Percentiles rank a stretch among this genome's conserved stretches.
Evolutionary conservation across 2,797 vertebrate genomes (phyloP).

Genomic region (Podargus strigoides): DNA sequence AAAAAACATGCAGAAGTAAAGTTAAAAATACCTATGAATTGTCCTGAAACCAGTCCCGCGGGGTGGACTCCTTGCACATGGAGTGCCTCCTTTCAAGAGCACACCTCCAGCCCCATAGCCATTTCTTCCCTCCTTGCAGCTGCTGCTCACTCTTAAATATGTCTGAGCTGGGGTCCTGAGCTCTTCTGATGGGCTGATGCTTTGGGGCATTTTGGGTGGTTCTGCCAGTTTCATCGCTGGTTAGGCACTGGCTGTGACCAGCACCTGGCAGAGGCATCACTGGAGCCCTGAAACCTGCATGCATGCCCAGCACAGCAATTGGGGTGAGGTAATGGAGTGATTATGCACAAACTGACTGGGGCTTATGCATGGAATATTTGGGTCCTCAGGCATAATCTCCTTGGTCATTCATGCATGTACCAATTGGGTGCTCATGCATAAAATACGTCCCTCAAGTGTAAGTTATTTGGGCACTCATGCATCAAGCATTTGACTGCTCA

Average conservation of each 20-base stretch:
- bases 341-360: neutral
- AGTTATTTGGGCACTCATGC: neutral
- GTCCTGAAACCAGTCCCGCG: neutral
- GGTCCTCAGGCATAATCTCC: neutral
- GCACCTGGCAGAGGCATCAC: neutral
- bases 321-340: fast-evolving
- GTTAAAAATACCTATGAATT: neutral
- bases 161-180: neutral
- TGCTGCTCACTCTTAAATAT: neutral
- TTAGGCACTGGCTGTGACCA: neutral
- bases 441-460: neutral
- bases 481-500: neutral
- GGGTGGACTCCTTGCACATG: neutral
- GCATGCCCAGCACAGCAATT: fast-evolving
- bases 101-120: neutral
- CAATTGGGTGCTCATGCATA: neutral
- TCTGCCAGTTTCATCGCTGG: neutral
- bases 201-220: neutral
- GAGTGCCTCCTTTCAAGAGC: neutral
- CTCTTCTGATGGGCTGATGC: neutral
- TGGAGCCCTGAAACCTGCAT: neutral
- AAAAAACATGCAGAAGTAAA: neutral
- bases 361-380: neutral
- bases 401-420: neutral
- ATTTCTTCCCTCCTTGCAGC: neutral